Evolutionary conservation across 2,888 invertebrate genomes (phyloP), one percentile per base, ranked within the genome.

Genomic region (Noctua janthina): DNA sequence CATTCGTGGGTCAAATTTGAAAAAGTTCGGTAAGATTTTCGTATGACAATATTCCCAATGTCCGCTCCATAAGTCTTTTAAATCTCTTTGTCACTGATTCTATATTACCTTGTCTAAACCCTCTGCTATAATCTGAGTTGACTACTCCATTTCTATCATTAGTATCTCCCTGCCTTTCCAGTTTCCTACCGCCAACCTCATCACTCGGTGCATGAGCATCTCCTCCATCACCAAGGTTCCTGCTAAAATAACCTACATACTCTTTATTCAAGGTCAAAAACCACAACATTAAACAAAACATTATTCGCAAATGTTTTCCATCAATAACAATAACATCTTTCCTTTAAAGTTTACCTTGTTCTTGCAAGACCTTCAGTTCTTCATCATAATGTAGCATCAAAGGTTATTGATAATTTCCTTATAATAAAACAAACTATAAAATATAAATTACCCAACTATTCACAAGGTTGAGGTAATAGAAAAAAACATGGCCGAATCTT

Each of bases 331-430:
- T 78, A 82, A 75, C 13, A 66, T 88, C 76, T 78, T 79, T 79
- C 75, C 78, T 82, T 72, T 72, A 69, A 69, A 54, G 20, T 49
- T 76, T 62, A 81, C 81, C 88, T 85, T 72, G 76, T 78, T 74
- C 67, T 75, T 59, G 17, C 6, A 46, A 29, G 71, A 76, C 87
- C 89, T 84, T 88, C 82, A 23, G 4, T 62, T 77, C 71, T 46
- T 87, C 70, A 82, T 84, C 76, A 81, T 76, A 67, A 72, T 68
- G 73, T 67, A 77, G 59, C 78, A 76, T 68, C 70, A 82, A 84
- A 89, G 88, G 89, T 78, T 82, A 86, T 78, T 11, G 46, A 43
- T 64, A 79, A 89, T 89, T 88, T 89, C 88, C 86, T 88, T 79
- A 69, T 82, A 75, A 72, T 72, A 85, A 80, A 80, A 78, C 67